These are phyloP conservation scores for Prochilodus magdalenae DNA, from an alignment of 2,113 vertebrate genomes.

Conservation along the genomic window DNA sequence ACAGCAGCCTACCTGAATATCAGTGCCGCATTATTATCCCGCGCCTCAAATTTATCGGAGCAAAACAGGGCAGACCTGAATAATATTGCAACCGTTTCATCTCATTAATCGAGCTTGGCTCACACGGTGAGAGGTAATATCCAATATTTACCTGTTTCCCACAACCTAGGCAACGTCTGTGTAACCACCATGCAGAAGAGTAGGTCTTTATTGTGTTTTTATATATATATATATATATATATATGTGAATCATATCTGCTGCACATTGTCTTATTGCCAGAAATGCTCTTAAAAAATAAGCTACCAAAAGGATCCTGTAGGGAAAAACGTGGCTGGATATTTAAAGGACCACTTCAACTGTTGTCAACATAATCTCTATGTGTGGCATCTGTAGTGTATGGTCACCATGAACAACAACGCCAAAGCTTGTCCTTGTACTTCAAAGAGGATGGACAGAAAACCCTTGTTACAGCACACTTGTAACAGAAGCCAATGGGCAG, in stretches of 20 bases:
- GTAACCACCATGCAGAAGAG: not conserved
- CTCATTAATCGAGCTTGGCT: slow-evolving; percentile 7
- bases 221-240: not conserved
- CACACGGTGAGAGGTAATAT: not conserved
- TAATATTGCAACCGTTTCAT: slow-evolving; percentile 16
- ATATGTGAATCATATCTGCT: too few relatives aligned
- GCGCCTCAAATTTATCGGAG: slow-evolving; percentile 13
- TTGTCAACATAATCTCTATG: too few relatives aligned
- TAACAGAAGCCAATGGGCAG: too few relatives aligned
- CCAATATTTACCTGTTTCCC: slow-evolving; percentile 10
- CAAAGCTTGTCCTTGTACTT: too few relatives aligned
- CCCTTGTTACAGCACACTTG: too few relatives aligned
- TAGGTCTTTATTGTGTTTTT: not conserved
- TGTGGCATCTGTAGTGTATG: too few relatives aligned
- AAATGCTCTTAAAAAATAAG: not conserved
- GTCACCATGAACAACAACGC: too few relatives aligned
- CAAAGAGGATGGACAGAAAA: too few relatives aligned
- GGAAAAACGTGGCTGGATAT: too few relatives aligned
- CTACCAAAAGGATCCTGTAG: not conserved
- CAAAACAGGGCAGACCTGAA: not conserved
- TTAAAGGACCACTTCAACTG: too few relatives aligned
- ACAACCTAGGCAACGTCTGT: not conserved
- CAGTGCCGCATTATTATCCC: slow-evolving; percentile 30
- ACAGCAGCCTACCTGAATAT: slow-evolving; percentile 8
- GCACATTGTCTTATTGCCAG: not conserved